Evolutionary conservation across 2,888 invertebrate genomes (phyloP), one percentile per base, ranked within the genome.

Genomic region (Lamproptera curius): DNA sequence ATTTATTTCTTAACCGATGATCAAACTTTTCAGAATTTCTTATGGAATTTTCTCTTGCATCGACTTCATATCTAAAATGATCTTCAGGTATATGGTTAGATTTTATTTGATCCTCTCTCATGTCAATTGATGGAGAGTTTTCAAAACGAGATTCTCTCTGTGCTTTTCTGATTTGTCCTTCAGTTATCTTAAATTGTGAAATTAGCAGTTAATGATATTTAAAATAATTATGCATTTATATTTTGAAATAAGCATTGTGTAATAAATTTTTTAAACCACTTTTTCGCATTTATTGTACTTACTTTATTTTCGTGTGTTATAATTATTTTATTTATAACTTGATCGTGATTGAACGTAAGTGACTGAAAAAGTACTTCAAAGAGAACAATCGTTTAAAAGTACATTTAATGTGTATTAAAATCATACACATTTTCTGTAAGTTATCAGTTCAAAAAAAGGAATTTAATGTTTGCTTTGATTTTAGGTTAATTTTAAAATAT

Each of bases 151-250:
- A 31, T 35, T 43, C 43, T n/a, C 43, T 38, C 16, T 48, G 48
- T n/a, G 48, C 48, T 43, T 48, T 20, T 11, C 34, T 42, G 26
- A 48, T 16, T 9, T 43, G 48, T 26, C 26, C 38, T 16, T 48
- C 43, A 2, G 48, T 39, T 38, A 48, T 48, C 48, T 43, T 11
- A 23, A 20, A 20, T 5, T 28, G n/a, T 28, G 28, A 8, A 28
- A 10, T 2, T 28, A n/a, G 28, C 28, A 28, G 2, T 28, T 28
- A 28, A 8, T 23, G 23, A 23, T 6, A 28, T 10, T 26, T 20
- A 36, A 16, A 11, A 23, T 20, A 20, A n/a, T 38, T 20, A 15
- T 42, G 10, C n/a, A 34, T 6, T 23, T 23, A 6, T 4, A 23
- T 6, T 23, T 6, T 23, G 4, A 6, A 23, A 23, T 23, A 23